These are phyloP conservation scores for Heliconius hortense DNA, from an alignment of 2,888 invertebrate genomes.

Conservation along the genomic window DNA sequence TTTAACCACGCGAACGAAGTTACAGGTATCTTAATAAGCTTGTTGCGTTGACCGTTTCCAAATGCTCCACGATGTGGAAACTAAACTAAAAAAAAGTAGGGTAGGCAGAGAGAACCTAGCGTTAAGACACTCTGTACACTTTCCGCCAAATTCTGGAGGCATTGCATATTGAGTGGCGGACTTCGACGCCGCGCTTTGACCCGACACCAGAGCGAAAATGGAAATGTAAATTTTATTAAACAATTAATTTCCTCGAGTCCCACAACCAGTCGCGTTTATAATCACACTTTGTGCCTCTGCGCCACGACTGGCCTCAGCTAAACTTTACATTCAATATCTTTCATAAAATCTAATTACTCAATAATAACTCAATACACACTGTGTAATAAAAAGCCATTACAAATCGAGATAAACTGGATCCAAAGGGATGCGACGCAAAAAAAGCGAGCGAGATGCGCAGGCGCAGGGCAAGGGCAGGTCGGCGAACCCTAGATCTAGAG, in stretches of 20 bases:
- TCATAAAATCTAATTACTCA: conserved; percentile 37
- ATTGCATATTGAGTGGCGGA: too few relatives aligned
- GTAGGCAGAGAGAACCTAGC: too few relatives aligned
- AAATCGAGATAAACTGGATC: conserved; percentile 39
- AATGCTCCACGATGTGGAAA: not conserved
- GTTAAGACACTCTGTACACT: too few relatives aligned
- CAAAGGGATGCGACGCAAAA: conserved; percentile 39
- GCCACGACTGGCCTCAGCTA: too few relatives aligned
- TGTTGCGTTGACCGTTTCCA: not conserved
- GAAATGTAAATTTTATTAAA: too few relatives aligned
- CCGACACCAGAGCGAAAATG: too few relatives aligned
- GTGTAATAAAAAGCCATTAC: conserved; percentile 32
- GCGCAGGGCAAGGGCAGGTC: conserved; percentile 41
- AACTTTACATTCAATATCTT: not conserved
- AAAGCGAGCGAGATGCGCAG: conserved; percentile 40
- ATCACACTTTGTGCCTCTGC: too few relatives aligned
- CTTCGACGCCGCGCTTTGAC: too few relatives aligned
- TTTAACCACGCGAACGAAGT: not conserved
- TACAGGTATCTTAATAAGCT: not conserved
- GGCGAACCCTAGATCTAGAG: conserved; percentile 41
- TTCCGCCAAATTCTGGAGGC: too few relatives aligned
- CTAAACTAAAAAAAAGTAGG: not conserved
- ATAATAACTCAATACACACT: conserved; percentile 25
- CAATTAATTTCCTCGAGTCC: too few relatives aligned
- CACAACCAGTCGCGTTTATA: too few relatives aligned